phyloP scores from a whole-genome alignment of 2,113 vertebrate genomes.

The Felis chaus region DNA sequence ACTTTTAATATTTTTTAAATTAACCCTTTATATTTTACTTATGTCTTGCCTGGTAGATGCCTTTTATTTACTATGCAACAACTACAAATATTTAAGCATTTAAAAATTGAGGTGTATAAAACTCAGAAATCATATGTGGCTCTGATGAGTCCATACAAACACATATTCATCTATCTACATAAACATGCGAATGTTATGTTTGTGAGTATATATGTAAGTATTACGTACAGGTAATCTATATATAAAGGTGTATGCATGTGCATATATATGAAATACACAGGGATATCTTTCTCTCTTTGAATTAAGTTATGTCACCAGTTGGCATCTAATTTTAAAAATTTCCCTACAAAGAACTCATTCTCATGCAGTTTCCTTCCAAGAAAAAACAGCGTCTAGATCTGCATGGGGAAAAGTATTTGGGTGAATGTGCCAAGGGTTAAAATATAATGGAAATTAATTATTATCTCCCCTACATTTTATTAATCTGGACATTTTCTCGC shows the following conservation, averaged over 20 bases:
- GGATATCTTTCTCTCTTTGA: neutral
- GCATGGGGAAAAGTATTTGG: neutral
- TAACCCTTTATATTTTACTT: neutral
- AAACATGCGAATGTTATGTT: neutral
- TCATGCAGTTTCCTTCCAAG: neutral
- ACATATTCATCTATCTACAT: neutral
- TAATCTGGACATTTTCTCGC: constrained; percentile 61
- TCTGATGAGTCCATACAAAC: neutral
- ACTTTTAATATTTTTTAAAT: neutral
- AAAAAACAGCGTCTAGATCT: neutral
- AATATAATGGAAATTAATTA: constrained; percentile 63
- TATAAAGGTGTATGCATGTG: rapidly evolving
- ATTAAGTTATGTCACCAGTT: neutral
- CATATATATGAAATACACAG: neutral
- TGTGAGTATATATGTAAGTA: neutral
- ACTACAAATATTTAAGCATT: neutral
- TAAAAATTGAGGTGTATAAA: constrained; percentile 11
- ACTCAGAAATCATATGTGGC: neutral
- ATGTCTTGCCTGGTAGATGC: neutral
- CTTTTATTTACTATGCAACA: neutral
- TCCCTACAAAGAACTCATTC: neutral
- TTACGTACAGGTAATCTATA: neutral
- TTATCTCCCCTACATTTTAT: constrained; percentile 60
- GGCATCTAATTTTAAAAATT: neutral
- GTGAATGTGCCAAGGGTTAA: constrained; percentile 22